Conservation (phyloP, 2,888 invertebrate genomes). For the Acanthopleura granulata region DNA sequence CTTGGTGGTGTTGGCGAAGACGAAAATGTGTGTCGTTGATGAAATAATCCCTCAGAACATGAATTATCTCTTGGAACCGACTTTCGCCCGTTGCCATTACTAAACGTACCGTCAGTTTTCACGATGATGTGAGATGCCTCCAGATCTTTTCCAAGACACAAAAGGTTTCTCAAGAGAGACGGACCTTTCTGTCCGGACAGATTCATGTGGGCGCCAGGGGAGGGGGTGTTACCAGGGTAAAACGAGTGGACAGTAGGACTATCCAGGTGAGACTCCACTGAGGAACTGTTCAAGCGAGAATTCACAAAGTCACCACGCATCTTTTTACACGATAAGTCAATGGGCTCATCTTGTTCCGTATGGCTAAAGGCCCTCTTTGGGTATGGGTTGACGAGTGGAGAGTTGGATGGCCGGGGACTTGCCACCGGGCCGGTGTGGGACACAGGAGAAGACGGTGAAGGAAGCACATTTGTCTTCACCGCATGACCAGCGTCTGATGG, state of each 20-base stretch:
- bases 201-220: neutral
- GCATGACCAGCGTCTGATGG: neutral
- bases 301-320: slow-evolving; percentile 1
- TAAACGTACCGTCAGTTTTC: neutral
- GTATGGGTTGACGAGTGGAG: neutral
- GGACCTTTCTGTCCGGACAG: neutral
- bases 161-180: slow-evolving; percentile 34
- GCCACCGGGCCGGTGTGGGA: neutral
- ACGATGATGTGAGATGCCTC: neutral
- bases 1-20: slow-evolving; percentile 13
- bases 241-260: neutral
- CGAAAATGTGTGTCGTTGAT: neutral
- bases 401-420: neutral
- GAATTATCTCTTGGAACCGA: neutral
- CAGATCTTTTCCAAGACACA: slow-evolving; percentile 41
- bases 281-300: slow-evolving; percentile 12
- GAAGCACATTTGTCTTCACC: no score
- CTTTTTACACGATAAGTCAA: slow-evolving; percentile 57
- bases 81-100: neutral
- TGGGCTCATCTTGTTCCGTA: slow-evolving; percentile 51
- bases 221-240: neutral
- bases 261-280: slow-evolving; percentile 19
- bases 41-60: neutral
- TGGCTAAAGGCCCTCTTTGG: no score
- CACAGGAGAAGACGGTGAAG: neutral